Base-by-base conservation (phyloP, 2,888 invertebrate genomes). In the Temnothorax unifasciatus region DNA sequence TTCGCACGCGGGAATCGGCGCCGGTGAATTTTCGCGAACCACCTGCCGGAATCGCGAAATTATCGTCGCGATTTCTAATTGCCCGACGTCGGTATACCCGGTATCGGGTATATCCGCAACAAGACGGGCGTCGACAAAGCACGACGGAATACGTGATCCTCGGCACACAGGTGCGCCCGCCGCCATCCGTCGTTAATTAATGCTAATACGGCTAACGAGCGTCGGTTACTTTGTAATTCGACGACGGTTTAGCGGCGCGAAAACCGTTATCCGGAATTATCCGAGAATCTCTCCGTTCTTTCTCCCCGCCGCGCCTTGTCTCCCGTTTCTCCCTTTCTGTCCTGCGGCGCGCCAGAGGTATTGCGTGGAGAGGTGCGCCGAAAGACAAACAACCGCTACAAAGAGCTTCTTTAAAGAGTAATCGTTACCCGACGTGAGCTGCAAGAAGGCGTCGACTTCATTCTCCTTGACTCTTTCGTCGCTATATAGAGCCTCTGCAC, bases 171-270 rank as follows among this genome's bases (percentile, higher is more conserved):
- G 82, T 84, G 85, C 34, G 75, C 44, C 63, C 57, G 81, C 63
- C 57, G 81, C 74, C 68, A 73, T 38, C 63, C 76, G 73, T 59
- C 82, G 87, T 86, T 90, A 90, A 90, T 90, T 90, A 90, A 90
- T 85, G 90, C 88, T 86, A 90, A 90, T 88, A 63, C 86, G 81
- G 77, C 79, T 89, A 90, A 90, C 89, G 84, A 90, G 89, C 74
- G 84, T 61, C 86, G 89, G 89, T 89, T 89, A 86, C 85, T 89
- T 86, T 86, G 90, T 86, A 90, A 90, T 85, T 88, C 88, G 90
- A 86, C 79, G 83, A 81, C 77, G 86, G 85, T 88, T 89, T 86
- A 88, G 88, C 84, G 81, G 81, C 81, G 85, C 85, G 85, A 84
- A 69, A 83, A 86, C 90, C 89, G 89, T 90, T 90, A 90, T 83